Conservation (phyloP, 2,888 invertebrate species). For the Formica aserva region DNA sequence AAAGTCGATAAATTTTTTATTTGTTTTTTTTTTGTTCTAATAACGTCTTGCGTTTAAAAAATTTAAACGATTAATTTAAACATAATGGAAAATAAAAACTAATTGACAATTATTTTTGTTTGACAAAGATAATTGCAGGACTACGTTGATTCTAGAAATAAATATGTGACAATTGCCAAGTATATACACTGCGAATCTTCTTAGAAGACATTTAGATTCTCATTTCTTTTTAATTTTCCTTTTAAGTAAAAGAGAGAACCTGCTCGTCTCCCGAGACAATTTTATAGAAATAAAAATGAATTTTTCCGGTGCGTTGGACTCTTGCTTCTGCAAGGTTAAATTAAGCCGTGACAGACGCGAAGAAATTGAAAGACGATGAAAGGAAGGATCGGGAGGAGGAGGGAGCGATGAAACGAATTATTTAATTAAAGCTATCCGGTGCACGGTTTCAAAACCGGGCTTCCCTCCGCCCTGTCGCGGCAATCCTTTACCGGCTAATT, state of each 20-base stretch:
- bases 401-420: conserved; percentile 62
- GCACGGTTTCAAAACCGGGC: conserved; percentile 34
- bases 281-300: neutral
- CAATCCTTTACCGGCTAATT: conserved; percentile 67
- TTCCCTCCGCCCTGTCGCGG: conserved; percentile 28
- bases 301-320: neutral
- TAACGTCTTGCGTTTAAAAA: neutral
- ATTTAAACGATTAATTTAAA: neutral
- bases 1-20: too few relatives aligned
- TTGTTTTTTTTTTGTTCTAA: neutral
- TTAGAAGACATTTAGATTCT: neutral
- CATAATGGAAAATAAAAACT: neutral
- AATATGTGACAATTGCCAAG: neutral
- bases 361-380: conserved; percentile 37
- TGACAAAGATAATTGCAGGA: neutral
- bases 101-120: neutral
- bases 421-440: conserved; percentile 72
- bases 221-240: neutral
- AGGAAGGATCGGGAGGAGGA: neutral
- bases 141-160: neutral
- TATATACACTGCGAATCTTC: neutral
- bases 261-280: neutral
- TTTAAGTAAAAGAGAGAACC: neutral
- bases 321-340: conserved; percentile 20
- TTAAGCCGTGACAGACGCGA: neutral